These are phyloP conservation scores for Oegoconia quadripuncta DNA, from an alignment of 2,888 invertebrate genomes.

Conservation along the genomic window DNA sequence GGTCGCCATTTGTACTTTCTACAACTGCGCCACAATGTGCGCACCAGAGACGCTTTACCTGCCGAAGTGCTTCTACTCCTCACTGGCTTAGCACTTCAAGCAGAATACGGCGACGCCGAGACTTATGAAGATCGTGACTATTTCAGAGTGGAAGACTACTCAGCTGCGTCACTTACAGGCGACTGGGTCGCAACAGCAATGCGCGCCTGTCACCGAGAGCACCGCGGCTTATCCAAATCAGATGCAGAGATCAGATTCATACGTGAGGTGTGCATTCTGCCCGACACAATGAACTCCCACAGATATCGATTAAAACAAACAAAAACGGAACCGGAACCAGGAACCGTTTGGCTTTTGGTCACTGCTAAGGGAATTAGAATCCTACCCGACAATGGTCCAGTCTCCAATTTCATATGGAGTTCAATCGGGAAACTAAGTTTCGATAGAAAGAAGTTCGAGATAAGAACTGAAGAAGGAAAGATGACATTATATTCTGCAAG, in stretches of 20 bases:
- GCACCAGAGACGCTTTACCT: constrained; percentile 81
- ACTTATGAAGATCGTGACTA: constrained; percentile 60
- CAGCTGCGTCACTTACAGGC: constrained; percentile 83
- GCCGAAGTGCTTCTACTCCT: constrained; percentile 86
- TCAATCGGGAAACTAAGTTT: constrained; percentile 97
- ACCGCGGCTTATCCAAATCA: constrained; percentile 85
- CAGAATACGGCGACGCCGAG: constrained; percentile 90
- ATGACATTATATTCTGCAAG: constrained; percentile 93
- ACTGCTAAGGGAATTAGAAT: constrained; percentile 96
- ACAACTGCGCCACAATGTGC: constrained; percentile 94
- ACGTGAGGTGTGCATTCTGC: constrained; percentile 89
- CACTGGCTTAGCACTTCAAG: constrained; percentile 94
- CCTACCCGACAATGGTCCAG: constrained; percentile 83
- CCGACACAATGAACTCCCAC: constrained; percentile 94
- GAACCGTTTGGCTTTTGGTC: constrained; percentile 93
- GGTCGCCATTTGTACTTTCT: constrained; percentile 96
- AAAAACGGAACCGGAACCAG: constrained; percentile 85
- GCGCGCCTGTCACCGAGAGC: constrained; percentile 90
- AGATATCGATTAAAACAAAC: constrained; percentile 88
- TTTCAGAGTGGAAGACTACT: constrained; percentile 92
- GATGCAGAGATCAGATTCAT: constrained; percentile 95
- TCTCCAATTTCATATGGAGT: constrained; percentile 95
- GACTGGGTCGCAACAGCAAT: constrained; percentile 80
- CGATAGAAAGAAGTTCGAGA: constrained; percentile 98
- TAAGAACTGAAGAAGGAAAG: constrained; percentile 92